These are phyloP conservation scores for Acanthochromis polyacanthus DNA, from an alignment of 2,113 vertebrate species.

Conservation along the genomic window DNA sequence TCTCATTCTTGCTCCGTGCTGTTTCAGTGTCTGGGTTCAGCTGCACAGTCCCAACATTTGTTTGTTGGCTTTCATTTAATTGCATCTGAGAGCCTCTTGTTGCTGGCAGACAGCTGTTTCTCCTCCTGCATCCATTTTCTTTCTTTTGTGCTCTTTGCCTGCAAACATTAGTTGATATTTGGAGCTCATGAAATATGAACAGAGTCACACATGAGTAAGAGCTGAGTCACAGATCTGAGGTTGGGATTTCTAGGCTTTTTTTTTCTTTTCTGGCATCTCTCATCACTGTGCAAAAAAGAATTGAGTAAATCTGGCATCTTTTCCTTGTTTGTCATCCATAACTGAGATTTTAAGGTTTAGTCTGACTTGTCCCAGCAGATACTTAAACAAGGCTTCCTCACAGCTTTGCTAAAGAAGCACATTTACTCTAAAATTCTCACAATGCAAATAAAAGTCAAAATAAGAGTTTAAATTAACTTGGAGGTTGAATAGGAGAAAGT, in stretches of 20 bases:
- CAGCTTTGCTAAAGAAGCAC: too few relatives aligned
- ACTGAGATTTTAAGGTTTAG: too few relatives aligned
- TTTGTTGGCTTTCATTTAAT: constrained; percentile 21
- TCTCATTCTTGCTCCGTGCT: constrained; percentile 17
- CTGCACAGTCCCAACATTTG: neutral
- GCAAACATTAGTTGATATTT: constrained; percentile 55
- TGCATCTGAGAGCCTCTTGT: neutral
- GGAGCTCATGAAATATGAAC: constrained; percentile 64
- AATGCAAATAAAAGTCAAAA: too few relatives aligned
- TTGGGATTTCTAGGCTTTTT: constrained; percentile 7
- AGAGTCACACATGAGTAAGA: constrained; percentile 51
- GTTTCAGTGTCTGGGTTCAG: neutral
- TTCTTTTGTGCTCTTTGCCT: constrained; percentile 13
- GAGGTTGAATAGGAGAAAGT: too few relatives aligned
- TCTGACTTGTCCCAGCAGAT: too few relatives aligned
- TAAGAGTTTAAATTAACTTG: too few relatives aligned
- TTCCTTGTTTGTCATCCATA: too few relatives aligned
- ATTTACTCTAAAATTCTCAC: too few relatives aligned
- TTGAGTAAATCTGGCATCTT: too few relatives aligned
- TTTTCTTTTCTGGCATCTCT: neutral
- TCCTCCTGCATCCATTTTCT: neutral
- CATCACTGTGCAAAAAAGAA: too few relatives aligned
- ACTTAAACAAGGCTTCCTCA: too few relatives aligned
- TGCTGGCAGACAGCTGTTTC: constrained; percentile 38
- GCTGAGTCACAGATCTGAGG: constrained; percentile 62